Conservation (phyloP, 2,113 vertebrate species). For the Upupa epops region DNA sequence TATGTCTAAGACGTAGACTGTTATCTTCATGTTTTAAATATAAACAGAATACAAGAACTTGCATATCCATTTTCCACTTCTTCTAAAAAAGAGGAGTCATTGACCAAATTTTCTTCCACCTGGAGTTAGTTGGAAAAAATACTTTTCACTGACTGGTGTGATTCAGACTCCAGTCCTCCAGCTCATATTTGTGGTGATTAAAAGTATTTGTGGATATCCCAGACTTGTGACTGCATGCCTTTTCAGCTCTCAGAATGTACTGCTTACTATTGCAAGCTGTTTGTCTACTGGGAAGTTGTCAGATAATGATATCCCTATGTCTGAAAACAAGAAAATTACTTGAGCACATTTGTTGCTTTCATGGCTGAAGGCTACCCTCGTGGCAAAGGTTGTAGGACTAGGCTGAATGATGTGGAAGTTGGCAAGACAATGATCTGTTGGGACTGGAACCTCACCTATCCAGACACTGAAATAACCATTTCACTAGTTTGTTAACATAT, state of each 20-base stretch:
- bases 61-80: not conserved
- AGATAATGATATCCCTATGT: not conserved
- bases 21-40: not conserved
- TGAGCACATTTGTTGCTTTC: not conserved
- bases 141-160: not conserved
- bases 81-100: not conserved
- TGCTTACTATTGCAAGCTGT: not conserved
- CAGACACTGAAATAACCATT: not conserved
- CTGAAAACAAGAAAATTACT: not conserved
- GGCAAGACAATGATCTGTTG: not conserved
- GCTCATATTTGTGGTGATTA: not conserved
- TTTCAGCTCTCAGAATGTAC: not conserved
- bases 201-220: not conserved
- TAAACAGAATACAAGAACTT: not conserved
- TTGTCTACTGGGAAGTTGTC: not conserved
- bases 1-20: not conserved
- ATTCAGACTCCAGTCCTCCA: not conserved
- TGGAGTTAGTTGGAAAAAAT: not conserved
- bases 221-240: not conserved
- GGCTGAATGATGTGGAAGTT: not conserved
- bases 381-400: not conserved
- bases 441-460: not conserved
- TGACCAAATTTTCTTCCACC: not conserved
- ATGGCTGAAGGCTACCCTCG: not conserved
- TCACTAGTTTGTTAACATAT: not conserved